Conservation (phyloP, 2,797 vertebrate species). For the Alfaro cultratus region DNA sequence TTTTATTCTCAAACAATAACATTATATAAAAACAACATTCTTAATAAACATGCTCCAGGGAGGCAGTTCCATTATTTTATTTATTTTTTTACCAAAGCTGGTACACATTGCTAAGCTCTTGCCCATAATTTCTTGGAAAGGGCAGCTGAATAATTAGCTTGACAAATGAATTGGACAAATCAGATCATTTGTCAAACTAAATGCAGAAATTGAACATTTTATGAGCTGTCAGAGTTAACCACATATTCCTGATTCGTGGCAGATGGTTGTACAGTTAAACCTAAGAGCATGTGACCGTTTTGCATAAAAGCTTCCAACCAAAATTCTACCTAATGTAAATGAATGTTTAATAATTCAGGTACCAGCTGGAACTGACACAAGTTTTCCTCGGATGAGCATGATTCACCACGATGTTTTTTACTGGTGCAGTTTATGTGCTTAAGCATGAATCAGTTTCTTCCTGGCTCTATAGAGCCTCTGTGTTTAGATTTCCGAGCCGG, state of each 20-base stretch:
- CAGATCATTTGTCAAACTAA: constrained; percentile 13
- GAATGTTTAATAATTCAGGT: neutral
- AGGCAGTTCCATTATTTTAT: neutral
- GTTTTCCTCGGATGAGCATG: neutral
- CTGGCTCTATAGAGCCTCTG: neutral
- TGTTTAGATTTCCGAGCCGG: neutral
- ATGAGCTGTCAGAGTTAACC: neutral
- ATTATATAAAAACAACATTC: neutral
- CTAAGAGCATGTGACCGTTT: neutral
- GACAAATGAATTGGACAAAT: constrained; percentile 8
- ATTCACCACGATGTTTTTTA: neutral
- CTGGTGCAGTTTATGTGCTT: neutral
- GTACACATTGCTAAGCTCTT: neutral
- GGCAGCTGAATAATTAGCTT: neutral
- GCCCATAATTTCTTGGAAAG: neutral
- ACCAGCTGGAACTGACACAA: neutral
- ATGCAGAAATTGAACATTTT: constrained; percentile 18
- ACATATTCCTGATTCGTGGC: neutral
- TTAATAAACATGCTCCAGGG: neutral
- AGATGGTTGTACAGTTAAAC: neutral
- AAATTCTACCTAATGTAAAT: neutral
- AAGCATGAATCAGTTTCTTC: neutral
- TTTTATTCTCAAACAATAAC: neutral
- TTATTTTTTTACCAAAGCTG: neutral
- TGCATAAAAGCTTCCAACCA: neutral